Percentiles rank a stretch among this genome's conserved stretches.
phyloP scores from a whole-genome alignment of 2,797 vertebrate species.

The Geotrypetes seraphini region DNA sequence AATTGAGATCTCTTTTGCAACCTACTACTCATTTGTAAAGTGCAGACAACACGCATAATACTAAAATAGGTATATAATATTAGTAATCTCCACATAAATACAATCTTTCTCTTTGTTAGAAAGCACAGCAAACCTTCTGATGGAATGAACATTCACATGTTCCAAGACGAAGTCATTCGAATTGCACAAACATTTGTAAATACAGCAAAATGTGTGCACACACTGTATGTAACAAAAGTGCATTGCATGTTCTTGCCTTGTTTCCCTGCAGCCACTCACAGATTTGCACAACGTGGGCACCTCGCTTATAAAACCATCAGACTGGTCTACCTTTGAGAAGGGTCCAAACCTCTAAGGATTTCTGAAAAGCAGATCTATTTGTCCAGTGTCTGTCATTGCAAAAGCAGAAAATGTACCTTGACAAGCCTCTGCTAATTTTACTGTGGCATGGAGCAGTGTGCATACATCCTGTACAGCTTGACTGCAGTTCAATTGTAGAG shows the following conservation, averaged over 20 bases:
- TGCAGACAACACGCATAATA: neutral
- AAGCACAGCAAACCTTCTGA: neutral
- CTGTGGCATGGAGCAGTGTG: slow-evolving; percentile 48
- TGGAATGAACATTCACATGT: neutral
- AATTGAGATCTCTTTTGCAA: neutral
- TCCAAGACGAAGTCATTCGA: neutral
- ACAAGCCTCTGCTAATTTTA: slow-evolving; percentile 62
- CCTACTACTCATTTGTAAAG: neutral
- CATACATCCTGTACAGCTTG: slow-evolving; percentile 43
- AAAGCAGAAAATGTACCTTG: slow-evolving; percentile 50
- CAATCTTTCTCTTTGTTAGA: neutral
- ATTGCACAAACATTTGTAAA: neutral
- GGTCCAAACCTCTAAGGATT: slow-evolving; percentile 17
- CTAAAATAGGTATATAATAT: neutral
- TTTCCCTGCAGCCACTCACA: neutral
- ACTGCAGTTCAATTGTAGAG: slow-evolving; percentile 56
- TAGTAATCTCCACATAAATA: neutral
- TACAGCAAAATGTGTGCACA: slow-evolving; percentile 2
- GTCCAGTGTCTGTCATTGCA: slow-evolving; percentile 42
- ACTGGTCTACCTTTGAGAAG: slow-evolving; percentile 18
- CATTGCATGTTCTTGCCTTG: neutral
- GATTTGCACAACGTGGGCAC: neutral
- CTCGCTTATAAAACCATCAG: neutral
- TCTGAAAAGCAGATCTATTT: slow-evolving; percentile 37
- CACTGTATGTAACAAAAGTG: neutral